phyloP scores from a whole-genome alignment of 92 coral and sea anemone species.

The Heteractis magnifica region DNA sequence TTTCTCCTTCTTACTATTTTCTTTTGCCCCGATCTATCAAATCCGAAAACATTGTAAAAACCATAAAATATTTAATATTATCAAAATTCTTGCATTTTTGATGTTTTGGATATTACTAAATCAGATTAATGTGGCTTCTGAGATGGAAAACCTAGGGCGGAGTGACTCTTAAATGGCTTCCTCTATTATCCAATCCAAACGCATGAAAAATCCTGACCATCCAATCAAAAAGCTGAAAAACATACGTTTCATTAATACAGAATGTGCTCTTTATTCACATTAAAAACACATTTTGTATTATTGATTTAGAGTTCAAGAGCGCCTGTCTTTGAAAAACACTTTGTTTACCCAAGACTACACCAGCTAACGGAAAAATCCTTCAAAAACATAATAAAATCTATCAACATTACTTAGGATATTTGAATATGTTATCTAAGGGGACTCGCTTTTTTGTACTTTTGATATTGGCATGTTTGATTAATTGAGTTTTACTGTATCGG shows the following conservation, averaged over 20 bases:
- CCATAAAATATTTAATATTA: neutral
- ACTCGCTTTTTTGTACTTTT: neutral
- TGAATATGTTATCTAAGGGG: neutral
- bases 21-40: neutral
- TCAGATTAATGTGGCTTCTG: neutral
- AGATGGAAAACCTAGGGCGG: neutral
- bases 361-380: neutral
- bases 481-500: conserved; percentile 11
- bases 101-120: neutral
- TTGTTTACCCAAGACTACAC: neutral
- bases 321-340: neutral
- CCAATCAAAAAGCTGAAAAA: neutral
- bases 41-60: neutral
- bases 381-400: neutral
- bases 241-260: too few species aligned
- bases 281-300: neutral
- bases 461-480: neutral
- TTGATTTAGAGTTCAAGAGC: neutral
- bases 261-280: neutral
- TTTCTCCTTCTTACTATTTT: neutral
- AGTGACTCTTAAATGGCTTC: neutral
- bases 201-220: neutral
- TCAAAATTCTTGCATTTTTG: neutral
- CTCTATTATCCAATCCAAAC: neutral
- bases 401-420: neutral